Base-by-base conservation (phyloP, 64 coral and sea anemone genomes). In the Porites lutea region DNA sequence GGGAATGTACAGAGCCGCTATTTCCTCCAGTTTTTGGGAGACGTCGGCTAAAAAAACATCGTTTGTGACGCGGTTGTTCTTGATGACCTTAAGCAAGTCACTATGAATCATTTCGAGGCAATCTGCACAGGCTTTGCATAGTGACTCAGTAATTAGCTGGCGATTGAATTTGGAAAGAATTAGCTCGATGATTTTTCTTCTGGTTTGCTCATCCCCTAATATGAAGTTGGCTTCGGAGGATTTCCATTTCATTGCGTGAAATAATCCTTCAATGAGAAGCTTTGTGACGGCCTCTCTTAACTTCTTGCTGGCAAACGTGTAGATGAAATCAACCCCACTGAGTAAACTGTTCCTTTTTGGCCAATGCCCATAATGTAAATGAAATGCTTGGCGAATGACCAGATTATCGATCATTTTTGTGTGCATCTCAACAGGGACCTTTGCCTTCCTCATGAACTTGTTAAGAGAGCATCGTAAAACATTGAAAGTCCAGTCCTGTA, bases 401-500 rank as follows among this genome's bases (percentile, higher is more conserved):
- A 47, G 72, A 75, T 75, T 75, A 3, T 16, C 3, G 19, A 75
- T 75, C 13, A 49, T 48, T 48, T 13, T 75, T 75, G 72, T 49
- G 50, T 75, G 45, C 14, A 75, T 6, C 47, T 75, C 45, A 18
- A 75, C 47, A 47, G 14, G 2, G 10, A 49, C 45, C 13, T 14
- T 75, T 75, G 72, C 23, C 16, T 11, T 5, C 10, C 19, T 13
- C 16, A 90, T 18, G 10, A 72, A 76, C 44, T 20, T 18, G 3
- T 71, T 20, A 8, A 90, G 6, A 19, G 46, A 19, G 12, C 55
- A 27, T 49, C 58, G 79, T 14, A 90, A 65, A 0, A 71, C 66
- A 78, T 71, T 80, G 23, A 90, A 90, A 19, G 88, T 81, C 45
- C 53, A 53, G 21, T 80, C 88, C 48, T 71, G 53, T 22, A 90